Evolutionary conservation across 2,797 vertebrate species (phyloP).

Genomic region (Myripristis murdjan): DNA sequence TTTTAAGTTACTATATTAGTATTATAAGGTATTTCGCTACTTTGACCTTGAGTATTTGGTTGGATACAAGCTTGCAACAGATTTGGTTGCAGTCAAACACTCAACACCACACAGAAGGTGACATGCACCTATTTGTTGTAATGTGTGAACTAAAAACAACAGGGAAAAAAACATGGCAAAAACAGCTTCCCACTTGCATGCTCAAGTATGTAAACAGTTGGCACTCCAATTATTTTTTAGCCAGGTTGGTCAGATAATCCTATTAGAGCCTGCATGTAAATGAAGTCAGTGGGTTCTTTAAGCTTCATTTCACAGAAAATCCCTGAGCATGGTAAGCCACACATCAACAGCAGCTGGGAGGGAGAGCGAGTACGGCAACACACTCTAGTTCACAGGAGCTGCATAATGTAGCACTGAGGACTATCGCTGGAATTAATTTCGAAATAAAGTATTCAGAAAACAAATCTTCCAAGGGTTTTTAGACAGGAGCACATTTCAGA

Average conservation of each 20-base stretch:
- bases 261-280: conserved; percentile 70
- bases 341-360: conserved; percentile 54
- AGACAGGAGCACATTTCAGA: not conserved
- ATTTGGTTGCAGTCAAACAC: not conserved
- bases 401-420: not conserved
- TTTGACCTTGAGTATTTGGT: not conserved
- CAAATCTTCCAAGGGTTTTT: conserved; percentile 7
- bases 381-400: conserved; percentile 16
- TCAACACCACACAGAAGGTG: not conserved
- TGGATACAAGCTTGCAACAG: not conserved
- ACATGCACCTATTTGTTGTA: not conserved
- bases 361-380: conserved; percentile 38
- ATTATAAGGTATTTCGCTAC: too few relatives aligned
- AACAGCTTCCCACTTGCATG: conserved; percentile 8
- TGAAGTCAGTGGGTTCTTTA: conserved; percentile 51
- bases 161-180: conserved; percentile 1
- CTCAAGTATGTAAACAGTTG: conserved; percentile 59
- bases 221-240: conserved; percentile 70
- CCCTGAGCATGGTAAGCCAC: conserved; percentile 37
- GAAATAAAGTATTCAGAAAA: not conserved
- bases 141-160: not conserved
- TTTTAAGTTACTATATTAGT: not conserved
- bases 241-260: conserved; percentile 72
- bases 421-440: not conserved
- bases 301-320: conserved; percentile 61